Conservation (phyloP, 2,797 vertebrate species). For the Pteropus rufus region DNA sequence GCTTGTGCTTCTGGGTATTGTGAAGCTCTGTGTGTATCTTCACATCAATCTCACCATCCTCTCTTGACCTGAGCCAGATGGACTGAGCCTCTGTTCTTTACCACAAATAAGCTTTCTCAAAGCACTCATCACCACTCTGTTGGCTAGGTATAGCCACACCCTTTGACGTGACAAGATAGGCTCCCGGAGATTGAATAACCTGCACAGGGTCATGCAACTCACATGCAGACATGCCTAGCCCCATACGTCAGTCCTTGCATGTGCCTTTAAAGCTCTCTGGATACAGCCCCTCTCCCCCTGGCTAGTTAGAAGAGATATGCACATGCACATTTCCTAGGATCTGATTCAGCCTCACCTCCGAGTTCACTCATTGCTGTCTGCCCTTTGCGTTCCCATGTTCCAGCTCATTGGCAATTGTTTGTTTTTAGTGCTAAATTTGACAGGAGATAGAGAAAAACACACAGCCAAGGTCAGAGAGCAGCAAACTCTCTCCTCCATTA, state of each 20-base stretch:
- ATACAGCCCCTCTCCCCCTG: not conserved
- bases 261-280: not conserved
- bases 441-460: conserved; percentile 48
- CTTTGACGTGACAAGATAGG: not conserved
- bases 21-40: not conserved
- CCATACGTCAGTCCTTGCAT: rapidly evolving
- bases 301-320: not conserved
- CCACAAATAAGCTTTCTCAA: not conserved
- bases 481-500: conserved; percentile 29
- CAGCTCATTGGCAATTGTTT: conserved; percentile 50
- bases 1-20: not conserved
- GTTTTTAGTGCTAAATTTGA: conserved; percentile 40
- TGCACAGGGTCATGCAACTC: not conserved
- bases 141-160: rapidly evolving
- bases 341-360: not conserved
- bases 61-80: not conserved
- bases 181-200: not conserved
- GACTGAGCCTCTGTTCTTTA: not conserved
- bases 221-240: rapidly evolving
- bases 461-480: conserved; percentile 49
- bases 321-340: not conserved
- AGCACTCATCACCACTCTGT: not conserved
- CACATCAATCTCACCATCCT: not conserved
- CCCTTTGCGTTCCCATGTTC: conserved; percentile 38
- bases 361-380: not conserved